Percentiles rank a stretch among this genome's conserved stretches.
Conservation (phyloP, 1,140 invertebrate species). For the Hirudo medicinalis region DNA sequence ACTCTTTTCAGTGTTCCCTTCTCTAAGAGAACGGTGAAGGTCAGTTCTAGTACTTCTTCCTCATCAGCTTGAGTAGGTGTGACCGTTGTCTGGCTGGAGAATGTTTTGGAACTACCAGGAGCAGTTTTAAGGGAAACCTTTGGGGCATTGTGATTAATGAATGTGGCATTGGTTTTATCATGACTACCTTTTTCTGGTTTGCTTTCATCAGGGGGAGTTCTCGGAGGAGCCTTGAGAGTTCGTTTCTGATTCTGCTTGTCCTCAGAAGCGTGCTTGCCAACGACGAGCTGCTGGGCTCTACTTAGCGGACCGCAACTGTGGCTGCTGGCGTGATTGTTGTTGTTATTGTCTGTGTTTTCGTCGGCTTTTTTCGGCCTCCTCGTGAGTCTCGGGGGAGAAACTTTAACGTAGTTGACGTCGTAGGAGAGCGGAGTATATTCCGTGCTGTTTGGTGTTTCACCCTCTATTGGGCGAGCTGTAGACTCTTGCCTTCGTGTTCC, state of each 20-base stretch:
- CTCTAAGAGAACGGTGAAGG: constrained; percentile 14
- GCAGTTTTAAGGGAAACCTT: no score
- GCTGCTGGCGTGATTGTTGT: constrained; percentile 1
- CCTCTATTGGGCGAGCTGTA: no score
- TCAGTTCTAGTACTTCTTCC: constrained; percentile 6
- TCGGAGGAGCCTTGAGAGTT: background rate
- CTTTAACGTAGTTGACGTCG: constrained; percentile 19
- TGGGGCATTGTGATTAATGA: background rate
- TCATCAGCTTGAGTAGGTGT: background rate
- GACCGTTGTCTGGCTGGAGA: background rate
- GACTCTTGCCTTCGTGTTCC: no score
- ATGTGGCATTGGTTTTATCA: background rate
- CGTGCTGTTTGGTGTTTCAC: background rate
- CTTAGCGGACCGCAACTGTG: background rate
- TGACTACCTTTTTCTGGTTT: background rate
- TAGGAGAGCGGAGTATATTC: constrained; percentile 13
- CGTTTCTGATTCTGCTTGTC: background rate
- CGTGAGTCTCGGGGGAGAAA: constrained; percentile 12
- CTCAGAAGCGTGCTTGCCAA: background rate
- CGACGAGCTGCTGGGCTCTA: background rate
- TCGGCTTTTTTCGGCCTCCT: constrained; percentile 8
- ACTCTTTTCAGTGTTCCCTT: constrained; percentile 3
- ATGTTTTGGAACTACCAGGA: background rate
- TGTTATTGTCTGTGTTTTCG: background rate
- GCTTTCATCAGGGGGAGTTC: background rate